These are phyloP conservation scores for Sclerurus mexicanus DNA, from an alignment of 2,113 vertebrate species.

Conservation along the genomic window DNA sequence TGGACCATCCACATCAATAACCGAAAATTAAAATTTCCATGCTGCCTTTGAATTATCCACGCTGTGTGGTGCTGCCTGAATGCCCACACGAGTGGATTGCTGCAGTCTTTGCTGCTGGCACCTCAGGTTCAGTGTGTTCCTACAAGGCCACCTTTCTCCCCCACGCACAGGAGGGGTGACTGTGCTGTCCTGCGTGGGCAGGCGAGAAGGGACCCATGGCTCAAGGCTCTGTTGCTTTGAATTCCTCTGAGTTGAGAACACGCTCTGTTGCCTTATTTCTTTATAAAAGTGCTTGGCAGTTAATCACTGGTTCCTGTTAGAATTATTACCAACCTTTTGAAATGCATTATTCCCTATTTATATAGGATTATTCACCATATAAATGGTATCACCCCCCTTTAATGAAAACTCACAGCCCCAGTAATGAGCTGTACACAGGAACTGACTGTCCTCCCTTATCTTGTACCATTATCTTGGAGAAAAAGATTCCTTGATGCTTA, in stretches of 20 bases:
- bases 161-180: background rate
- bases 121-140: background rate
- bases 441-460: background rate
- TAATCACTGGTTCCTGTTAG: background rate
- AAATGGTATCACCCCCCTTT: background rate
- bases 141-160: background rate
- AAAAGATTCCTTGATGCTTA: constrained; percentile 5
- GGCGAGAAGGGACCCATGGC: background rate
- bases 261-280: background rate
- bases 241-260: background rate
- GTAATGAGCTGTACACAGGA: background rate
- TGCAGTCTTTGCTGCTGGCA: background rate
- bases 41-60: rapidly evolving
- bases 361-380: background rate
- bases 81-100: background rate
- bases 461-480: background rate
- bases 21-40: background rate
- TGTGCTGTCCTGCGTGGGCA: background rate
- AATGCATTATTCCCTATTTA: background rate
- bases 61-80: background rate
- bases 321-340: background rate
- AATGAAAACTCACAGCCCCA: background rate
- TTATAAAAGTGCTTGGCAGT: background rate
- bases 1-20: rapidly evolving
- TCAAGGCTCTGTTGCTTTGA: background rate